Conservation (phyloP, 2,113 vertebrate species). For the Leucopsar rothschildi region DNA sequence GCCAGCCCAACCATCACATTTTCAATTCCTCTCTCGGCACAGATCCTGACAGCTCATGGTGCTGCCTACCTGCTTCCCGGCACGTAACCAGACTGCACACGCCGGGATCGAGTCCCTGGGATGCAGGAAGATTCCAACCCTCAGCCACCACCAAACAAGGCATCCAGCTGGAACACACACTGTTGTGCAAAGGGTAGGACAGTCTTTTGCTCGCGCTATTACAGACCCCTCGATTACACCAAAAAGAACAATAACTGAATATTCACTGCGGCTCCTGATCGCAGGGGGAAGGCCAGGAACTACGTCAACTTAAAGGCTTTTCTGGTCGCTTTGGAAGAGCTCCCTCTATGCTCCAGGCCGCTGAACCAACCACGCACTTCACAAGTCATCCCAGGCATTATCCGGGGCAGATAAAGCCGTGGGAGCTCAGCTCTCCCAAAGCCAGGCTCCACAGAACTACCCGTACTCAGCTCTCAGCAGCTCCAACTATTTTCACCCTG, state of each 20-base stretch:
- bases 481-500: not conserved
- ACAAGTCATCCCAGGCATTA: not conserved
- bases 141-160: not conserved
- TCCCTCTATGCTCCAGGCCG: conserved; percentile 38
- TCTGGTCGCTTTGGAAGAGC: not conserved
- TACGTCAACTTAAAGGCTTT: not conserved
- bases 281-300: conserved; percentile 22
- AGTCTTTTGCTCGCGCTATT: accelerated
- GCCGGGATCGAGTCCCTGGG: not conserved
- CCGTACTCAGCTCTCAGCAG: not conserved
- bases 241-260: not conserved
- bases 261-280: not conserved
- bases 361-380: not conserved
- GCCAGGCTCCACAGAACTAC: not conserved
- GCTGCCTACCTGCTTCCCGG: not conserved
- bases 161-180: not conserved
- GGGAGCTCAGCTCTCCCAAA: not conserved
- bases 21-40: not conserved
- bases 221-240: not conserved
- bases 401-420: not conserved
- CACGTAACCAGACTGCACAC: not conserved
- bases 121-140: not conserved
- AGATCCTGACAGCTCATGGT: not conserved
- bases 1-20: not conserved
- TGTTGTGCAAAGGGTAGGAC: accelerated